Conservation (phyloP, 2,113 vertebrate genomes). For the Kryptolebias marmoratus region DNA sequence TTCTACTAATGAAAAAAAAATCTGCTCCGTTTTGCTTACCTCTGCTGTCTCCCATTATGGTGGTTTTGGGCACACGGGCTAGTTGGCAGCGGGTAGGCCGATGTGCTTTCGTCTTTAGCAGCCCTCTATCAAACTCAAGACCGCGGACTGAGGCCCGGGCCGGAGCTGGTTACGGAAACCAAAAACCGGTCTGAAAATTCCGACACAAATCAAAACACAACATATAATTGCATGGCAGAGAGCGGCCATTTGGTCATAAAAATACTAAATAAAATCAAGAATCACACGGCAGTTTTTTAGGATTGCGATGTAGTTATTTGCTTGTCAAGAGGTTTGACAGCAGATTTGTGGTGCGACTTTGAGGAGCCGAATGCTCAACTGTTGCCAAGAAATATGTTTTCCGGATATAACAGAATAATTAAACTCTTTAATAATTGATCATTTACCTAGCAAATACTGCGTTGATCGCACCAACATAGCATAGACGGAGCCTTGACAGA, state of each 20-base stretch:
- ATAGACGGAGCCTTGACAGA: conserved; percentile 33
- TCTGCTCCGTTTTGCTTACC: conserved; percentile 63
- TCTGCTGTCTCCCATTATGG: conserved; percentile 83
- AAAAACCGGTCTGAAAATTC: conserved; percentile 73
- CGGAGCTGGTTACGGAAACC: conserved; percentile 68
- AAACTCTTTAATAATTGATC: accelerated
- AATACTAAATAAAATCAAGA: not conserved
- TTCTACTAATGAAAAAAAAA: not conserved
- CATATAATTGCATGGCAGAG: not conserved
- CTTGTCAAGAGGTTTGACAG: not conserved
- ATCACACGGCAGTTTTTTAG: not conserved
- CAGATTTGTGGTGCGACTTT: conserved; percentile 7
- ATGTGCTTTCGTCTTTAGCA: conserved; percentile 42
- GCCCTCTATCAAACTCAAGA: conserved; percentile 74
- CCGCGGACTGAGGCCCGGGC: conserved; percentile 83
- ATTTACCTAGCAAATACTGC: not conserved
- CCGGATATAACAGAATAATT: too few relatives aligned
- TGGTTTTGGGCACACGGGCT: conserved; percentile 15
- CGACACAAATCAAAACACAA: conserved; percentile 45
- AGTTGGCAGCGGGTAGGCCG: conserved; percentile 39
- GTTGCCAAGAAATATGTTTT: conserved; percentile 2
- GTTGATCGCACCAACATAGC: not conserved
- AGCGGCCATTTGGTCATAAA: not conserved
- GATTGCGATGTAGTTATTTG: accelerated
- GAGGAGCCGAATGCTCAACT: conserved; percentile 31